Conservation (phyloP, 2,797 vertebrate genomes). For the Pelodytes ibericus region DNA sequence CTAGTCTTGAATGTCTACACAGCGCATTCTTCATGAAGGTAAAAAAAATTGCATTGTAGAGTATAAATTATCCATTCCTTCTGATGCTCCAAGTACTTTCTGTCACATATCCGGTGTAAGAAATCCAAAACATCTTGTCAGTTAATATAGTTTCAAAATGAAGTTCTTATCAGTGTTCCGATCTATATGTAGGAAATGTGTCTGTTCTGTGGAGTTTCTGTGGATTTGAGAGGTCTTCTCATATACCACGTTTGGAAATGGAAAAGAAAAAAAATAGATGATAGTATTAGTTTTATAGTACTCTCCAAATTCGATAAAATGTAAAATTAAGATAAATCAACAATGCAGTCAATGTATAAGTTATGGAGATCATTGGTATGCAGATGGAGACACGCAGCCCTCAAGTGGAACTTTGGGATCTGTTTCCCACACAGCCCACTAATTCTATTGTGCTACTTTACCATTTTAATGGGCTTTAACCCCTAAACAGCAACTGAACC, state of each 20-base stretch:
- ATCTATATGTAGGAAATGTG: conserved; percentile 72
- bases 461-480: too few relatives aligned
- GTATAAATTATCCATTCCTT: neutral
- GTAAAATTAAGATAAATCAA: too few relatives aligned
- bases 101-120: neutral
- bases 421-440: too few relatives aligned
- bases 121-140: conserved; percentile 6
- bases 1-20: conserved; percentile 40
- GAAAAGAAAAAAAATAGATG: conserved; percentile 5
- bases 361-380: too few relatives aligned
- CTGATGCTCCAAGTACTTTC: neutral
- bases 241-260: neutral
- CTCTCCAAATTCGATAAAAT: too few relatives aligned
- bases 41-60: conserved; percentile 58
- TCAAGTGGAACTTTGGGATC: too few relatives aligned
- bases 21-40: conserved; percentile 53
- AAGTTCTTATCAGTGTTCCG: conserved; percentile 69
- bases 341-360: too few relatives aligned
- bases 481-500: too few relatives aligned
- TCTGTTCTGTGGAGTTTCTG: conserved; percentile 76
- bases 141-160: neutral
- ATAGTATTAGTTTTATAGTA: neutral
- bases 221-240: conserved; percentile 71
- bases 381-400: too few relatives aligned
- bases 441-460: too few relatives aligned